Base-by-base conservation (phyloP, 2,797 vertebrate species). In the Geotrypetes seraphini region DNA sequence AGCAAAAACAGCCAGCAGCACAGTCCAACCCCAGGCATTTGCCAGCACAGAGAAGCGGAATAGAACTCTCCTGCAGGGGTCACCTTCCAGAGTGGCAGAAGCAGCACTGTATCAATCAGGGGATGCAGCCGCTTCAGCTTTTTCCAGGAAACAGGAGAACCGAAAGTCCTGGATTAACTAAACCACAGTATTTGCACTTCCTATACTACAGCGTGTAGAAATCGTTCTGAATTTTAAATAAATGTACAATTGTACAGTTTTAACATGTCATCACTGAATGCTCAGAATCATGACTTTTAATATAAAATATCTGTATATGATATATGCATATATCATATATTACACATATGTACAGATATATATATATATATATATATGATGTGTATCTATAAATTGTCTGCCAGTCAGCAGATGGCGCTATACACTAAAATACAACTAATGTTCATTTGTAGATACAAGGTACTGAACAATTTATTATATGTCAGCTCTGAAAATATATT, bases 361-460 rank as follows among this genome's bases (percentile, higher is more conserved):
- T 71, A 70, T 58, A 59, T 50, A 49, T 16, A 40, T 55, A 53
- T 63, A n/a, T n/a, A n/a, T 43, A 52, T 64, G 69, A 67, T 69
- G 66, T 73, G 54, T 78, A 71, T 69, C 65, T 76, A 60, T 55
- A 64, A 62, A 65, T 63, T 50, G 45, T 73, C 70, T 75, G 54
- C 60, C 52, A n/a, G n/a, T n/a, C n/a, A n/a, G n/a, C n/a, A n/a
- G 67, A 77, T 61, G 47, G 5, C 30, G 66, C 68, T 80, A 75
- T 51, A 69, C 82, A 82, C 75, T 87, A 84, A 83, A 85, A 77
- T 59, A 77, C 69, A 66, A 61, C 63, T 63, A 47, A 55, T 69
- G 51, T 49, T 73, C 67, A 58, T 53, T 56, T 74, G 57, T 78
- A 69, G 59, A 46, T 22, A 10, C 39, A 60, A 79, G 77, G 78